A percentile compares a stretch with the other conserved stretches of the same genome.
Conservation (phyloP, 2,888 invertebrate genomes). For the Loripinus fragilis region DNA sequence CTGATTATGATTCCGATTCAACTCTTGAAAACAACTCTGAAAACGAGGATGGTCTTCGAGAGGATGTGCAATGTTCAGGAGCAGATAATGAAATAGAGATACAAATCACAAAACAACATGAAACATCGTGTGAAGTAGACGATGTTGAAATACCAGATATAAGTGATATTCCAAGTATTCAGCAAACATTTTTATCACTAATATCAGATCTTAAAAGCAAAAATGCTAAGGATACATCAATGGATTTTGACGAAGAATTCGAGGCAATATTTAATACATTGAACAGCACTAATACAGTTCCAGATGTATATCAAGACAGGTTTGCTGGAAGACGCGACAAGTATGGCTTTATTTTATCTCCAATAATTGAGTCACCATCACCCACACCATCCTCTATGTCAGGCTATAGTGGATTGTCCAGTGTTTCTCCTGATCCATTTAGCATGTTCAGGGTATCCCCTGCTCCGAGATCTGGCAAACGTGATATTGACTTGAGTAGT, state of each 20-base stretch:
- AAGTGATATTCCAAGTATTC: not conserved
- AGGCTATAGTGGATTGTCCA: slow-evolving; percentile 50
- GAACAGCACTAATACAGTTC: slow-evolving; percentile 12
- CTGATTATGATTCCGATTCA: slow-evolving; percentile 11
- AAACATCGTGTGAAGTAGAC: not conserved
- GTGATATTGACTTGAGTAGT: slow-evolving; percentile 50
- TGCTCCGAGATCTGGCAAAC: slow-evolving; percentile 28
- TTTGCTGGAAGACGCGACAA: slow-evolving; percentile 54
- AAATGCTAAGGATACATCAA: not conserved
- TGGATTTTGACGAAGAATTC: slow-evolving; percentile 49
- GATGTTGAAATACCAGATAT: not conserved
- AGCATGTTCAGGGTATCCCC: slow-evolving; percentile 57
- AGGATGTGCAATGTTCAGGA: not conserved
- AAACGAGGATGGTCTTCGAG: not conserved
- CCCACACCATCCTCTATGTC: slow-evolving; percentile 55
- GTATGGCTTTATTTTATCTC: slow-evolving; percentile 57
- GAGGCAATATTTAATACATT: slow-evolving; percentile 49
- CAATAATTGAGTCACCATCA: slow-evolving; percentile 50
- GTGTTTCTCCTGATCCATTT: slow-evolving; percentile 53
- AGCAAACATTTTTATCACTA: not conserved
- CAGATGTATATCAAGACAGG: slow-evolving; percentile 46
- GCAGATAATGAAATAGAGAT: not conserved
- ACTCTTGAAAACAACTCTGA: not conserved
- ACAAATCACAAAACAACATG: not conserved
- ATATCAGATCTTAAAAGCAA: not conserved